Conservation (phyloP, 2,113 vertebrate genomes). For the Xenotilapia longispinis region DNA sequence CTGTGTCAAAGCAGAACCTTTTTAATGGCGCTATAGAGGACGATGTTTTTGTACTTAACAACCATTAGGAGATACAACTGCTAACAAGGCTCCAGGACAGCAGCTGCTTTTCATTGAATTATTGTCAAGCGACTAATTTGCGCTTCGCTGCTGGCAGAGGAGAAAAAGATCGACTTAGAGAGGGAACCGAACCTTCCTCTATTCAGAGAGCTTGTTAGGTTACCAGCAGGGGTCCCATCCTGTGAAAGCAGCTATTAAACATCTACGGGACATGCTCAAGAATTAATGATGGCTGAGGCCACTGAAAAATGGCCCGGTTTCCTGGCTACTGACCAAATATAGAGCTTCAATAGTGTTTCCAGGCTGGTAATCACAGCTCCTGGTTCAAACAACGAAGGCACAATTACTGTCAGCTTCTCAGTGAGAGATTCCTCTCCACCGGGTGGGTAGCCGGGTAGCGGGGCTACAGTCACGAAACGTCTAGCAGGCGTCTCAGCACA, state of each 20-base stretch:
- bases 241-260: constrained; percentile 4
- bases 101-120: background rate
- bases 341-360: constrained; percentile 16
- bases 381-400: background rate
- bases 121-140: constrained; percentile 12
- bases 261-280: constrained; percentile 15
- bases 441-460: constrained; percentile 24
- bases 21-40: background rate
- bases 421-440: background rate
- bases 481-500: background rate
- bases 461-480: constrained; percentile 27
- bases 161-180: background rate
- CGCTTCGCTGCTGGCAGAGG: background rate
- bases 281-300: constrained; percentile 10
- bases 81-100: background rate
- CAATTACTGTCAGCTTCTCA: constrained; percentile 45
- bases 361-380: constrained; percentile 30
- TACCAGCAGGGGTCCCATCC: background rate
- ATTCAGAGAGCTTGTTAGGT: constrained; percentile 23
- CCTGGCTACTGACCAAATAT: constrained; percentile 41
- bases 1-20: background rate
- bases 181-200: background rate
- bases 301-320: background rate
- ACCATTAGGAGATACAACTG: background rate
- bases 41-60: background rate